Base-by-base conservation (phyloP, 1,140 invertebrate species). In the Platyscapa corneri region DNA sequence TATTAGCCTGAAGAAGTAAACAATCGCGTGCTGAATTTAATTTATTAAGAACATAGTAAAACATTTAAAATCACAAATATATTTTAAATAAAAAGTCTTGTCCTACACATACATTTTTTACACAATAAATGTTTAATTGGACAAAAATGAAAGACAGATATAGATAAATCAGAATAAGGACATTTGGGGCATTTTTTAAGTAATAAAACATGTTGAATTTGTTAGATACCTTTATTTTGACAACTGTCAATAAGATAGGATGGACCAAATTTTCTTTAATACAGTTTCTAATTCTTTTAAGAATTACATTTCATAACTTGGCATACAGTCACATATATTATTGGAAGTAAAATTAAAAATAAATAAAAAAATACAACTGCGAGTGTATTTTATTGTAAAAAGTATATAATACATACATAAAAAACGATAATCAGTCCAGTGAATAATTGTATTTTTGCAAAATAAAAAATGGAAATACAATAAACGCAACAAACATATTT, bases 401-500 rank as follows among this genome's bases (percentile, higher is more conserved):
- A 84, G 56, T 84, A 84, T 39, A n/a, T 84, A 72, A 79, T 70
- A 84, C 70, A 27, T 74, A 60, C 23, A 37, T 42, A 60, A 64
- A 83, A 74, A 75, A 39, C 60, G 27, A 84, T 60, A 64, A 60
- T 79, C 49, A 79, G 32, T 78, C 30, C 72, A 46, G 30, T 72
- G 30, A 72, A 79, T 32, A 65, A 72, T 56, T 79, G 64, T 84
- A 84, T 84, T 88, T 86, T 82, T 87, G 86, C 77, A 75, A 79
- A 84, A 64, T 7, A 76, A 60, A 81, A 75, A 82, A 84, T 27
- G 60, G 76, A 70, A 83, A n/a, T n/a, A n/a, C n/a, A n/a, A n/a
- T n/a, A 86, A 86, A 86, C 87, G 86, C 82, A 72, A 83, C 37
- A 37, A 64, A 64, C 49, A 77, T 65, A 12, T 83, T 76, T 77